Evolutionary conservation across 2,797 vertebrate species (phyloP), one percentile per base, ranked within the genome.

Genomic region (Enteromius afrohamiltoni): DNA sequence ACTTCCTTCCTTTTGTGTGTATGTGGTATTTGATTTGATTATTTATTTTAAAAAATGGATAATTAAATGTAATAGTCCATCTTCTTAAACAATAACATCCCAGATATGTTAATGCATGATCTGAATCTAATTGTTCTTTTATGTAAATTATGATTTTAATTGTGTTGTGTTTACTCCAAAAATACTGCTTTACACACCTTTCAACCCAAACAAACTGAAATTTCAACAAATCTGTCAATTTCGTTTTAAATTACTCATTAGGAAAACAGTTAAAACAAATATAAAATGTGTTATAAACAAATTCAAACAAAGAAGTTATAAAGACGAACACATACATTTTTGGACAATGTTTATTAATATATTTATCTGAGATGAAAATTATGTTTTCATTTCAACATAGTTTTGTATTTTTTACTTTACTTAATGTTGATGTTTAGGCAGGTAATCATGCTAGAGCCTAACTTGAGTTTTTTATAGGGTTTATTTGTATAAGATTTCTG

Each of bases 401-500:
- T 51, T 49, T 51, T 53, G 5, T 53, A 74, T 74, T 73, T 73
- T 23, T 74, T 74, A 7, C 10, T 37, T 29, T 29, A 29, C 29
- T 29, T 29, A n/a, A n/a, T 0, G n/a, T 29, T 58, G 58, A 55
- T 73, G 10, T 76, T 23, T 40, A 9, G 29, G 34, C 10, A 51
- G 7, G 42, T 62, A 11, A 13, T 11, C 75, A 45, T 62, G 16
- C 8, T 42, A 62, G 26, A 16, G 13, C 23, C 21, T 55, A 62
- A 16, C 13, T 29, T 62, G 58, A 62, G 42, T 58, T 37, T 40
- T 55, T 62, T 40, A 51, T 82, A 34, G 49, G 29, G 53, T 84
- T 58, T 42, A 73, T 80, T 81, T 83, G 79, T 17, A 53, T 21
- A 77, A 76, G 10, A n/a, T 68, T 21, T 77, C 14, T 67, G 40